Evolutionary conservation across 1,140 invertebrate species (phyloP), one percentile per base, ranked within the genome.

Genomic region (Panagrolaimus sp.): DNA sequence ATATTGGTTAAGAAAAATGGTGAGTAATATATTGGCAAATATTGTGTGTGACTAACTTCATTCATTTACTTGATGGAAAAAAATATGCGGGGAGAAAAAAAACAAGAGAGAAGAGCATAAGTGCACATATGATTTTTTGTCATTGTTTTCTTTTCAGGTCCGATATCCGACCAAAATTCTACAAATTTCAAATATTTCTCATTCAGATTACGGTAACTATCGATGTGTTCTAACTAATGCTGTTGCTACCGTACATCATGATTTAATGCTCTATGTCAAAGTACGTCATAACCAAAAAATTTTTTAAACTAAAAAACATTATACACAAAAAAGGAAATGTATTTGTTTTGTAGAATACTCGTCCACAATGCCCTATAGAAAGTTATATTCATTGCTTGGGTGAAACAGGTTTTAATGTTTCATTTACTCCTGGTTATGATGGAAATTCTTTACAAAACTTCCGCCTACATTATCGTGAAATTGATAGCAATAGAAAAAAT

Each of bases 171-270:
- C 66, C 27, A 65, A 46, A 9, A 48, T 27, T 14, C 57, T 80
- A 20, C 64, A 25, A 8, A 71, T 80, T 51, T 20, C 61, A 42
- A 72, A 72, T 25, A 75, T 72, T 23, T 65, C 70, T 9, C 73
- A 80, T 62, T 23, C 47, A n/a, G 80, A 81, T 65, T 68, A 80
- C 46, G 79, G 79, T 38, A 2, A 70, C 13, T 81, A 81, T 51
- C 71, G 80, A 42, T 81, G 79, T 61, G 63, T 80, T 44, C 44
- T 81, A 13, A 46, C 72, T 13, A 81, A 79, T 71, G 66, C 77
- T 13, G 68, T 80, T 1, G 79, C 70, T 1, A 78, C 79, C 0
- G 38, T 78, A 20, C 65, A 61, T 38, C 61, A 66, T 13, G 65
- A 77, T 11, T 45, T 76, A n/a, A 48, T 48, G n/a, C 48, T 77